A percentile compares a stretch with the other conserved stretches of the same genome.
Evolutionary conservation across 2,888 invertebrate genomes (phyloP).

Genomic region (Lapara coniferarum): DNA sequence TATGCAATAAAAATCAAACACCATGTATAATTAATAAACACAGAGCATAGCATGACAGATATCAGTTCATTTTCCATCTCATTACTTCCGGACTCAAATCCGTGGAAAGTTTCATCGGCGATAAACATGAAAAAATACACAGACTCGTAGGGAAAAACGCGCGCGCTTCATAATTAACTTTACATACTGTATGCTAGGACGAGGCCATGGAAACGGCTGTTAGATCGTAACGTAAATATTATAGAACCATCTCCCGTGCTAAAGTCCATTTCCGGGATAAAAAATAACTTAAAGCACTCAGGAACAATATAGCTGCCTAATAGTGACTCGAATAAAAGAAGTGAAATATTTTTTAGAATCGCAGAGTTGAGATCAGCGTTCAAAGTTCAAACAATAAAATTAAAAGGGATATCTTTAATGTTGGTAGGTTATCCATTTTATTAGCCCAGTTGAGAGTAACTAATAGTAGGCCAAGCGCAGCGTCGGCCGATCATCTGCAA

Average conservation of each 20-base stretch:
- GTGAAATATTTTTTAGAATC: too few relatives aligned
- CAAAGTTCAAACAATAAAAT: too few relatives aligned
- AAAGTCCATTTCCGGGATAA: background rate
- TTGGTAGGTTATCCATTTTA: too few relatives aligned
- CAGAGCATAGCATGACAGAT: background rate
- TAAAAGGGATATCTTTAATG: too few relatives aligned
- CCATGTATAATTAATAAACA: background rate
- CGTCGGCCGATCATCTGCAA: too few relatives aligned
- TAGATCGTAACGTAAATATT: background rate
- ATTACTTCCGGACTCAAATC: conserved; percentile 7
- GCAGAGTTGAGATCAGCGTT: too few relatives aligned
- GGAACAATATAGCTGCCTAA: too few relatives aligned
- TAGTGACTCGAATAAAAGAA: too few relatives aligned
- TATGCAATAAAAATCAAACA: background rate
- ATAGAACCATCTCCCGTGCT: background rate
- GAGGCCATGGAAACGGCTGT: conserved; percentile 31
- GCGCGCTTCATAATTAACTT: conserved; percentile 39
- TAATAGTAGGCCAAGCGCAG: too few relatives aligned
- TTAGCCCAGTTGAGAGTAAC: too few relatives aligned
- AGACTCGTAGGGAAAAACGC: conserved; percentile 27
- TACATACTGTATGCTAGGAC: conserved; percentile 40
- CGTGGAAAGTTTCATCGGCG: conserved; percentile 20
- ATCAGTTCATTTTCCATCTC: conserved; percentile 22
- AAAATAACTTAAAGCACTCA: background rate
- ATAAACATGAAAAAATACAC: conserved; percentile 16